phyloP scores from a whole-genome alignment of 2,797 vertebrate species.

The Enteromius trimaculatus region DNA sequence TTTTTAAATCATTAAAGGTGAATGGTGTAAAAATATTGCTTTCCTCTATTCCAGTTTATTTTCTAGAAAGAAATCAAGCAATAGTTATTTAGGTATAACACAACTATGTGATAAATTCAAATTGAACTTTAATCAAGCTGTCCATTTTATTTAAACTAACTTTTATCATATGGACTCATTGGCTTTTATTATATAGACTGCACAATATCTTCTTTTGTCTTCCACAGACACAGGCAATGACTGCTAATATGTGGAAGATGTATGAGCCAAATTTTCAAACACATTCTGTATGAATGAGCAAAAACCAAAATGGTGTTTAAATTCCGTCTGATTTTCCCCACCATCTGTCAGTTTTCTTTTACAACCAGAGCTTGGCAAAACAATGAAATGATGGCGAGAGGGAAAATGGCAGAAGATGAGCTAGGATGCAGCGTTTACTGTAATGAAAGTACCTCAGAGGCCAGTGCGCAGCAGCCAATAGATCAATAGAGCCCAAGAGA shows the following conservation, averaged over 20 bases:
- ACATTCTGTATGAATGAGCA: background rate
- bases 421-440: slow-evolving; percentile 18
- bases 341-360: background rate
- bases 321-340: slow-evolving; percentile 2
- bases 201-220: background rate
- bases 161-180: background rate
- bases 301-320: background rate
- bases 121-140: background rate
- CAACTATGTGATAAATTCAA: too few relatives aligned
- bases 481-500: slow-evolving; percentile 44
- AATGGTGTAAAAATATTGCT: background rate
- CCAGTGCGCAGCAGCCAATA: slow-evolving; percentile 21
- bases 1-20: background rate
- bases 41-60: background rate
- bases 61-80: background rate
- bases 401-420: slow-evolving; percentile 13
- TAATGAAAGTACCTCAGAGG: slow-evolving; percentile 37
- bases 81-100: too few relatives aligned
- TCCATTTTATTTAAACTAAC: background rate
- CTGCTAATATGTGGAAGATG: background rate
- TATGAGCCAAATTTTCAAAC: background rate
- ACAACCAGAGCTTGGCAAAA: background rate
- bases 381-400: slow-evolving; percentile 10
- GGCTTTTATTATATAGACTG: background rate
- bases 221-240: background rate